These are phyloP conservation scores for Eugnorisma glareosa DNA, from an alignment of 2,888 invertebrate species.

Conservation along the genomic window DNA sequence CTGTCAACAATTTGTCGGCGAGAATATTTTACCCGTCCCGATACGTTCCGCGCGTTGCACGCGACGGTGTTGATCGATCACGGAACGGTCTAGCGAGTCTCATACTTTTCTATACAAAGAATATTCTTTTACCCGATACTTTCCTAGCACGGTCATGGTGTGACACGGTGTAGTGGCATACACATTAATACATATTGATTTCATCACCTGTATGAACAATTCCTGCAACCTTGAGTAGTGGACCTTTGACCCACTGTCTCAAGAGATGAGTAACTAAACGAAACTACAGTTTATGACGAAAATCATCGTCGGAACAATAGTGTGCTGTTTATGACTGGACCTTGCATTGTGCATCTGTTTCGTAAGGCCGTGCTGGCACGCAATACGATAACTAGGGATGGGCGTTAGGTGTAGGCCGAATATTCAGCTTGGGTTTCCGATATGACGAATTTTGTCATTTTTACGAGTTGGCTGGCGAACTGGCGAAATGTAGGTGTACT, in stretches of 20 bases:
- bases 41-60: no score
- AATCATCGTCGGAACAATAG: constrained; percentile 63
- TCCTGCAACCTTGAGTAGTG: constrained; percentile 32
- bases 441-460: no score
- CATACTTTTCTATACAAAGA: not conserved
- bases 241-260: constrained; percentile 52
- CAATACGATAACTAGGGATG: constrained; percentile 37
- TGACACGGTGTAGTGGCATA: not conserved
- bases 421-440: constrained; percentile 14
- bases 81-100: not conserved
- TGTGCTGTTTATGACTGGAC: constrained; percentile 58
- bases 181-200: constrained; percentile 2
- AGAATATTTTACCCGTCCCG: no score
- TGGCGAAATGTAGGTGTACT: no score
- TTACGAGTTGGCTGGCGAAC: no score
- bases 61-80: not conserved
- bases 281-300: constrained; percentile 60
- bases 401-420: not conserved
- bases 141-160: not conserved
- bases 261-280: constrained; percentile 50
- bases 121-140: not conserved
- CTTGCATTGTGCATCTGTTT: constrained; percentile 65
- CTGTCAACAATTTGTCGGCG: no score
- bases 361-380: constrained; percentile 63
- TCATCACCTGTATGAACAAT: constrained; percentile 30